Base-by-base conservation (phyloP, 2,113 vertebrate genomes). In the Patagioenas fasciata region DNA sequence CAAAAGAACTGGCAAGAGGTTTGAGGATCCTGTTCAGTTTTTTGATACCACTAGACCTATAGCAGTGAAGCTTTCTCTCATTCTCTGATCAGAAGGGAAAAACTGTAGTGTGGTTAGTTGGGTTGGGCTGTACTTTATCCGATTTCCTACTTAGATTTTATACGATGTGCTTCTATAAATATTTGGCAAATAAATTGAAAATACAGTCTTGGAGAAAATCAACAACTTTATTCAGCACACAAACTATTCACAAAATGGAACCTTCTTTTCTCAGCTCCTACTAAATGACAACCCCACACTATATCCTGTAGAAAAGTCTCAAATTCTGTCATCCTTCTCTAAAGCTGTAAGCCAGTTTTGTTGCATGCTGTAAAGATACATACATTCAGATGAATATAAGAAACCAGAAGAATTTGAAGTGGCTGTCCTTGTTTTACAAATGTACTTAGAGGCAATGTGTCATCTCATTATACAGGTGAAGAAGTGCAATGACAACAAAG, bases 21-120 rank as follows among this genome's bases (percentile, higher is more conserved):
- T 38, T 60, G 34, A 89, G 66, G 19, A 89, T 75, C 10, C 32
- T 53, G 12, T 29, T 88, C 23, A 48, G 8, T 57, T 82, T 67
- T 80, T 88, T 47, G 60, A 0, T 53, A 36, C 4, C 21, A 31
- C 12, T 48, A 67, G 60, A 61, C 21, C 57, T 4, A 10, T 5
- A 47, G 20, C 21, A 84, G 5, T 0, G 0, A 87, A 70, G 38
- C 2, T 71, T 91, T 50, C 69, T 53, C n/a, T 62, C 15, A 32
- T 75, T 77, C 40, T 91, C 80, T 80, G n/a, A 80, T 73, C 47
- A 73, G 70, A 73, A 38, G 28, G 66, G 32, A 80, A 91, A 79
- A 93, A 57, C 10, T 9, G 18, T 36, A 23, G 15, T 54, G n/a
- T 23, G 15, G 53, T 85, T 88, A 85, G 88, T 20, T 58, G 0